Evolutionary conservation across 2,797 vertebrate species (phyloP).

Genomic region (Paguma larvata): DNA sequence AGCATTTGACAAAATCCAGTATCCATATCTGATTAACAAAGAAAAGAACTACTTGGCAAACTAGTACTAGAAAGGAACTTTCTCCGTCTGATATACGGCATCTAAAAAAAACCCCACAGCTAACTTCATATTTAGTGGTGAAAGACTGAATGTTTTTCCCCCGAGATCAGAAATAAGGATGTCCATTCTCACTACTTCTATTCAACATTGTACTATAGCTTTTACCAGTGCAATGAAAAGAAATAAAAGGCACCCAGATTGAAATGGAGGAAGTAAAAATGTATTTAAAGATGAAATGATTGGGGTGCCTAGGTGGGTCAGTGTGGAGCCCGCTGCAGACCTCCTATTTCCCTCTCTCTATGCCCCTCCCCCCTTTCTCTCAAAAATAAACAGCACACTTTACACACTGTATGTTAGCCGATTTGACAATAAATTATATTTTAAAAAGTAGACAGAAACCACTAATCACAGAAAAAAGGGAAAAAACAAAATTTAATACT

Average conservation of each 20-base stretch:
- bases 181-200: not conserved
- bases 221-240: slow-evolving; percentile 29
- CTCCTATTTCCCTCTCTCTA: too few species aligned
- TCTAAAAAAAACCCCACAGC: not conserved
- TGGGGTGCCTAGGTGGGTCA: too few species aligned
- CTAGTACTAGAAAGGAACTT: slow-evolving; percentile 1
- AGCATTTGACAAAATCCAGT: slow-evolving; percentile 10
- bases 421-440: too few species aligned
- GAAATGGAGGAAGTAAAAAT: slow-evolving; percentile 17
- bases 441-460: too few species aligned
- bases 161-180: not conserved
- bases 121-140: not conserved
- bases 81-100: not conserved
- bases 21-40: slow-evolving; percentile 18
- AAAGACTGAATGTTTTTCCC: not conserved
- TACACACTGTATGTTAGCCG: too few species aligned
- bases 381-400: too few species aligned
- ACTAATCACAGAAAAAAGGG: too few species aligned
- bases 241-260: not conserved
- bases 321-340: too few species aligned
- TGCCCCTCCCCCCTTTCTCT: too few species aligned
- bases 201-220: not conserved
- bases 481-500: too few species aligned
- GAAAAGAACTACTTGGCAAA: not conserved
- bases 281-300: slow-evolving; percentile 7